Base-by-base conservation (phyloP, 2,797 vertebrate genomes). In the Etheostoma perlongum region DNA sequence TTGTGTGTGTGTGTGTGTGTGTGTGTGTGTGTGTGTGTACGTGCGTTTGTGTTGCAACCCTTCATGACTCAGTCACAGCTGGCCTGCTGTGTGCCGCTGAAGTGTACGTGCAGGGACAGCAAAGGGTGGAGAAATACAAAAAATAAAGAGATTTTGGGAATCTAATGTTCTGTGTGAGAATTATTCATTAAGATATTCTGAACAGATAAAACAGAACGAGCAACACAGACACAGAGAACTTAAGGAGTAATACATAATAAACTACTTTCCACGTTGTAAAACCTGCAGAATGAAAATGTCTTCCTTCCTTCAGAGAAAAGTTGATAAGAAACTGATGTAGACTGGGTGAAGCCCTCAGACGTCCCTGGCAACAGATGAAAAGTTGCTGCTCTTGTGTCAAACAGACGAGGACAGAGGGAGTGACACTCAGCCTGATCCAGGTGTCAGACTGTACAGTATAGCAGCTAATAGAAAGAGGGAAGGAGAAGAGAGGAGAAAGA, bases 51-150 rank as follows among this genome's bases (percentile, higher is more conserved):
- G 78, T 79, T 82, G 81, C 57, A 84, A 82, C 85, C 47, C 58
- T 69, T 52, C 72, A 81, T 94, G 92, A 93, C 83, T 92, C 92
- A 93, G 88, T 83, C 40, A 70, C 92, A 93, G 92, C 92, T 94
- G 90, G 83, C 75, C 76, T 70, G 65, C 67, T 76, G 67, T 47
- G 51, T 52, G 44, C 25, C 67, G 78, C 63, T 69, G 10, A 74
- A 67, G 60, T 76, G 74, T 67, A 85, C 36, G 7, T 67, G 72
- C 73, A 78, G 55, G 48, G 80, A 73, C 74, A 72, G 42, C 0
- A 4, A 12, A 70, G 54, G 47, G 66, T 71, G 75, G 52, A 70
- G 53, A 64, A 63, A 64, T 21, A 44, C 3, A 46, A 57, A 21
- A 59, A 53, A 58, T 15, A 47, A 67, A 69, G 23, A 6, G 33